phyloP scores from a whole-genome alignment of 1,140 invertebrate genomes.

The Drosophila nigrodunni region DNA sequence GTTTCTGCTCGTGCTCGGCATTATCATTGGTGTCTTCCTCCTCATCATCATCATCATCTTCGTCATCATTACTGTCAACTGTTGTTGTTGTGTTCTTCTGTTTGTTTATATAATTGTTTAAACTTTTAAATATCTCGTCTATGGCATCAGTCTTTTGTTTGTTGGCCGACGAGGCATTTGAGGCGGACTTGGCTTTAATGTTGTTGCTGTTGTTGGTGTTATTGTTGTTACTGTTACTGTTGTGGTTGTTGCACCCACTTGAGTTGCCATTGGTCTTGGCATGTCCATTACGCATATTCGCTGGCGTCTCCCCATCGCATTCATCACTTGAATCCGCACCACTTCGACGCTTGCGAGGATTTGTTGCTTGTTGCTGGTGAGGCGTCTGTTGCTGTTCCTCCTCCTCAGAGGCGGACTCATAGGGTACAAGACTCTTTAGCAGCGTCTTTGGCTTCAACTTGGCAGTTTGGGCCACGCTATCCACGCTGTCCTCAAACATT shows the following conservation, averaged over 20 bases:
- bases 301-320: conserved; percentile 41
- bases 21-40: conserved; percentile 7
- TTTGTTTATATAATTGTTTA: conserved; percentile 63
- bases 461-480: conserved; percentile 54
- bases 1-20: neutral
- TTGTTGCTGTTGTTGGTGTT: conserved; percentile 11
- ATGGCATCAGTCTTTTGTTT: conserved; percentile 82
- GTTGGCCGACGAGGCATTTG: conserved; percentile 57
- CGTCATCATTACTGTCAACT: conserved; percentile 28
- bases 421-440: conserved; percentile 81
- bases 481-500: conserved; percentile 54
- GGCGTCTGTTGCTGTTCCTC: conserved; percentile 51
- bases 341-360: conserved; percentile 66
- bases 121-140: conserved; percentile 80
- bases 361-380: conserved; percentile 26
- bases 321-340: conserved; percentile 58
- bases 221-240: conserved; percentile 20
- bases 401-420: conserved; percentile 81
- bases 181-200: conserved; percentile 44
- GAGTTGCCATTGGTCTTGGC: conserved; percentile 51
- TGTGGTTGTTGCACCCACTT: conserved; percentile 18
- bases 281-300: conserved; percentile 49
- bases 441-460: conserved; percentile 59
- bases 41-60: conserved; percentile 23
- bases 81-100: conserved; percentile 31